Evolutionary conservation across 2,113 vertebrate species (phyloP), one percentile per base, ranked within the genome.

Genomic region (Taurulus bubalis): DNA sequence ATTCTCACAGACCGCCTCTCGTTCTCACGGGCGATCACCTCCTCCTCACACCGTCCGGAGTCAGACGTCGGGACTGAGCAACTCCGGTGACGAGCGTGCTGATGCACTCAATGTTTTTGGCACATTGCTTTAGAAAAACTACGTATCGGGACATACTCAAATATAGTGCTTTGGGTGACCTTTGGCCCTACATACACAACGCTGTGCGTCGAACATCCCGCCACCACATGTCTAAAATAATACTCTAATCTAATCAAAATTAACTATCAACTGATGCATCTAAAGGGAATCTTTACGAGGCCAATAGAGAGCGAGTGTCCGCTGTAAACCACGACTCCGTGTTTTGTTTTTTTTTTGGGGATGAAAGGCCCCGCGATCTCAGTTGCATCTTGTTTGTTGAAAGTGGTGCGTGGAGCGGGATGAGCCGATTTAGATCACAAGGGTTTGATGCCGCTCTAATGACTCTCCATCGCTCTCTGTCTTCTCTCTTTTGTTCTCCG

Each of bases 381-480:
- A 72, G 47, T 4, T 40, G 24, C 49, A 66, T 64, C 53, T 40
- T 77, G 49, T 73, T 63, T 30, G 16, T 67, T 24, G 16, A 78
- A 56, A 3, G 15, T 30, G n/a, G 60, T 30, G 18, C 65, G 55
- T 63, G 18, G n/a, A 22, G 22, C 1, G 2, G 14, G 28, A 18
- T 34, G 4, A 63, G 51, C 36, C 42, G 1, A 66, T 82, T 68
- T 18, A 51, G 32, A 70, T 58, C 32, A 75, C 42, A 67, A n/a
- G 36, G 56, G 49, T 58, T 38, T 51, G 60, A 84, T 59, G 75
- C 4, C 8, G 15, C 75, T 58, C 34, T 85, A 82, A 83, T 60
- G 63, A 85, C 74, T 63, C 80, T 60, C 71, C 38, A n/a, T 28
- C 64, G 32, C 55, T 49, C 14, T 14, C 1, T 47, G 4, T 82